Evolutionary conservation across 2,113 vertebrate genomes (phyloP), one percentile per base, ranked within the genome.

Genomic region (Pristiophorus japonicus): DNA sequence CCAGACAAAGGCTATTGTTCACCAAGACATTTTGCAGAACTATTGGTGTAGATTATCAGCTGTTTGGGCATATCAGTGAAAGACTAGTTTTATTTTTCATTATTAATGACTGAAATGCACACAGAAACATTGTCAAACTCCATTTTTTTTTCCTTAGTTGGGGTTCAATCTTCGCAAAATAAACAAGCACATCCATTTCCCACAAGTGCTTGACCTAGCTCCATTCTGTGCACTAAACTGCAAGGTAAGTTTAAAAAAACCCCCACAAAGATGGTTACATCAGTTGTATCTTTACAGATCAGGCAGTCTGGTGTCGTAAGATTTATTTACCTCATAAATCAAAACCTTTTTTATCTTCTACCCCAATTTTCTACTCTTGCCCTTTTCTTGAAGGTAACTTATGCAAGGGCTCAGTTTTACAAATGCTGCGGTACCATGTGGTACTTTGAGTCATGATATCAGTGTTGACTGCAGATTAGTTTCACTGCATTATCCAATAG

Each of bases 131-230:
- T 14, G 55, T 59, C 14, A 59, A 70, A 95, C 30, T 22, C 63
- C 90, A 84, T 94, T 96, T 95, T 96, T 34, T 96, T 97, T 20
- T 96, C 81, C 97, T 20, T 91, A 99, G 99, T 97, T 98, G 96
- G 98, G 98, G 95, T 99, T 98, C 97, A 98, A 98, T 96, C 98
- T 99, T 42, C 98, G 98, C 96, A 99, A 99, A 97, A 97, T 99
- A 96, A 99, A 98, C 97, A 98, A 97, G 96, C 99, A 99, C 0
- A 97, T 99, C 95, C 98, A 98, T 95, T 99, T 99, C 96, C 98
- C 99, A 7, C 97, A 99, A 96, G 97, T 99, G 94, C 97, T 99
- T 96, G 99, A 99, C 97, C 96, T 99, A 96, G 98, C 98, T 96
- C 98, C 99, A 27, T 99, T 99, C 97, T 99, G 99, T 97, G 98